phyloP scores from a whole-genome alignment of 2,797 vertebrate species.

The Distichodus sexfasciatus region DNA sequence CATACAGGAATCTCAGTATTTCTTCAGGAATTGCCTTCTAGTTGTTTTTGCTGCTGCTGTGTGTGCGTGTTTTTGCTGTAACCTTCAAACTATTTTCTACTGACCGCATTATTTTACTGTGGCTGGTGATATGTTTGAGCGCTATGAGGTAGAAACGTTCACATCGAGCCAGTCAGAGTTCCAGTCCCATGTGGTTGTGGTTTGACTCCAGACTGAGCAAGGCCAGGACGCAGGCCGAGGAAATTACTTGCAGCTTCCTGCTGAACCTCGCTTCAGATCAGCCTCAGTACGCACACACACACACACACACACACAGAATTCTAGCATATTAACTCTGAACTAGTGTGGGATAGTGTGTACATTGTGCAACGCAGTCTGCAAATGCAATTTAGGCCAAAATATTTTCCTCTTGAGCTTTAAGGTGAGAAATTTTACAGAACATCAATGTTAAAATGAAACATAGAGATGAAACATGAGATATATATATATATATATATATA shows the following conservation, averaged over 20 bases:
- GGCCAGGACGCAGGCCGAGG: constrained; percentile 70
- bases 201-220: constrained; percentile 69
- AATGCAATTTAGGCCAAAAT: neutral
- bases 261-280: constrained; percentile 68
- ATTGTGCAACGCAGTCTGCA: neutral
- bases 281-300: constrained; percentile 70
- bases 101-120: too few relatives aligned
- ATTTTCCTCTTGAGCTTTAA: too few relatives aligned
- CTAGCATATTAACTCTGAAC: neutral
- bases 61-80: too few relatives aligned
- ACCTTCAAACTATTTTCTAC: too few relatives aligned
- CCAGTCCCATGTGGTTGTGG: constrained; percentile 75
- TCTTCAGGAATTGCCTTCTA: too few relatives aligned
- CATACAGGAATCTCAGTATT: too few relatives aligned
- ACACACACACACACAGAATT: neutral
- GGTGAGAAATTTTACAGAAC: neutral
- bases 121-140: too few relatives aligned
- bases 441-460: too few relatives aligned
- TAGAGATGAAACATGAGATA: too few relatives aligned
- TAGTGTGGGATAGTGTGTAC: neutral
- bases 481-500: too few relatives aligned
- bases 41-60: too few relatives aligned
- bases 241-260: constrained; percentile 76
- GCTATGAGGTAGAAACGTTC: constrained; percentile 35
- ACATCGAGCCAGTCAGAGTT: constrained; percentile 3